Evolutionary conservation across 2,113 vertebrate genomes (phyloP).

Genomic region (Argyrosomus japonicus): DNA sequence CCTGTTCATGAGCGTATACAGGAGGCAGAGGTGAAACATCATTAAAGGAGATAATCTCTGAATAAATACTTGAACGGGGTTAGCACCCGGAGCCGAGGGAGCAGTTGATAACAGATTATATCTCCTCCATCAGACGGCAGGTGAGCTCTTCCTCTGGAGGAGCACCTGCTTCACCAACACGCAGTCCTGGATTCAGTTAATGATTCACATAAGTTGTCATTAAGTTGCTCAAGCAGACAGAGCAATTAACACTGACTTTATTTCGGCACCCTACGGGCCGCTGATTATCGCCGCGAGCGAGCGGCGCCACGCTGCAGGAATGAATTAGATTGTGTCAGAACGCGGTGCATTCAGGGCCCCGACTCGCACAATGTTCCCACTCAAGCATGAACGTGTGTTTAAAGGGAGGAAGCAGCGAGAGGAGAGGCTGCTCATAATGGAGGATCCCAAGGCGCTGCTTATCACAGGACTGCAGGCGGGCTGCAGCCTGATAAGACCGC

Average conservation of each 20-base stretch:
- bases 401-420: conserved; percentile 15
- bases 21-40: conserved; percentile 56
- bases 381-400: conserved; percentile 62
- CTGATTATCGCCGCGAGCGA: conserved; percentile 31
- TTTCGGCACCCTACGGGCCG: conserved; percentile 32
- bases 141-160: conserved; percentile 45
- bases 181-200: conserved; percentile 12
- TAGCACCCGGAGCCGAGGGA: conserved; percentile 31
- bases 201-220: conserved; percentile 54
- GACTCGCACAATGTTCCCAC: conserved; percentile 62
- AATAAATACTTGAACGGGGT: conserved; percentile 67
- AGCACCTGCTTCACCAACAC: conserved; percentile 56
- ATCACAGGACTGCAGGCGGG: conserved; percentile 78
- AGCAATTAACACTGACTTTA: conserved; percentile 62
- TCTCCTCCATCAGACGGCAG: conserved; percentile 58
- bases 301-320: conserved; percentile 42
- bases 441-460: conserved; percentile 80
- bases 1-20: conserved; percentile 57
- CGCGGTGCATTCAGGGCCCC: conserved; percentile 29
- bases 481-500: conserved; percentile 77
- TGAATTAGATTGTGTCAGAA: conserved; percentile 43
- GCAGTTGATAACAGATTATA: conserved; percentile 59
- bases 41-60: conserved; percentile 79
- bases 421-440: conserved; percentile 68
- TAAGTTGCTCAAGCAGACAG: conserved; percentile 53